Evolutionary conservation across 1,140 invertebrate genomes (phyloP).

Genomic region (Tetranychus cinnabarinus): DNA sequence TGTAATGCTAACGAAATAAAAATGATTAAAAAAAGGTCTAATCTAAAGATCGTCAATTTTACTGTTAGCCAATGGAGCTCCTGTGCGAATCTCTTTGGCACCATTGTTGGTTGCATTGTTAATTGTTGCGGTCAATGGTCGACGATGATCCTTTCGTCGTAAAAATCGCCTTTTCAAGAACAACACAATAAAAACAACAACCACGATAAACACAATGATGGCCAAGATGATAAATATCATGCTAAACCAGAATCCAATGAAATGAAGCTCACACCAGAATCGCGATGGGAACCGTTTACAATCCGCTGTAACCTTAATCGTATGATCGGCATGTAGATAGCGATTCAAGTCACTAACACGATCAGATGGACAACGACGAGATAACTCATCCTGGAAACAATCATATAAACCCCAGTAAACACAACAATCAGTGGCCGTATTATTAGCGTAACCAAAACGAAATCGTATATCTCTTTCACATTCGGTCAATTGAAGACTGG

Average conservation of each 20-base stretch:
- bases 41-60: no score
- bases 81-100: no score
- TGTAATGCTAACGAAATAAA: no score
- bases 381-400: background rate
- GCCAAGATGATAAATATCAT: background rate
- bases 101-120: no score
- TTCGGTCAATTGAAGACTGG: background rate
- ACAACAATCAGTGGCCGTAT: background rate
- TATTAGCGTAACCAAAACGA: background rate
- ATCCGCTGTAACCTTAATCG: background rate
- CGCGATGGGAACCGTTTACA: background rate
- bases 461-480: background rate
- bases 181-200: no score
- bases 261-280: background rate
- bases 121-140: no score
- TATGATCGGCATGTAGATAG: background rate
- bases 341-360: background rate
- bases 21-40: no score
- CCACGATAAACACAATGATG: no score
- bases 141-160: no score
- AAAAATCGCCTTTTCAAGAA: no score
- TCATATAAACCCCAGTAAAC: background rate
- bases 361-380: background rate
- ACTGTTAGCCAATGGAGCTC: no score
- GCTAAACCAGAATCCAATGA: background rate